Evolutionary conservation across 1,140 invertebrate species (phyloP).

Genomic region (Lordiphosa mommai): DNA sequence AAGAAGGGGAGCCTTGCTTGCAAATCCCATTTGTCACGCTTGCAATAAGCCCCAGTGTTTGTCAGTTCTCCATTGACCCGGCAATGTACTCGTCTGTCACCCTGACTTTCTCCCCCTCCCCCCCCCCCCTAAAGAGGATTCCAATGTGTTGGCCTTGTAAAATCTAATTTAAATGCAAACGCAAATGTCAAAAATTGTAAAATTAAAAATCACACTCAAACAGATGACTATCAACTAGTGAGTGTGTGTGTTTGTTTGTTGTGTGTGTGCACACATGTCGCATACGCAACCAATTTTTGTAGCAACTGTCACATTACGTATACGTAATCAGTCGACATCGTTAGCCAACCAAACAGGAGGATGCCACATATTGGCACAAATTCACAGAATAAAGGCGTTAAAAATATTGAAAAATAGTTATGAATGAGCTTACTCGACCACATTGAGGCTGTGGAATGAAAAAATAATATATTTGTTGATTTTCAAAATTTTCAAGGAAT

Average conservation of each 20-base stretch:
- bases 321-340: conserved; percentile 63
- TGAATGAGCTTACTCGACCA: too few species aligned
- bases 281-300: conserved; percentile 60
- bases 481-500: too few species aligned
- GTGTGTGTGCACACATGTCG: conserved; percentile 27
- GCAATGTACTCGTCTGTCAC: conserved; percentile 6
- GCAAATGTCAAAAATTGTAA: conserved; percentile 75
- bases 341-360: conserved; percentile 35
- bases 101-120: neutral
- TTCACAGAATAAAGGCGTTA: too few species aligned
- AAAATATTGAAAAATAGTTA: too few species aligned
- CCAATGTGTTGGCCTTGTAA: conserved; percentile 47
- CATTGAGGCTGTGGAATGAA: too few species aligned
- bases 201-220: conserved; percentile 69
- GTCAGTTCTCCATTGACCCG: conserved; percentile 41
- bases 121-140: conserved; percentile 1
- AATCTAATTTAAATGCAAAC: conserved; percentile 77
- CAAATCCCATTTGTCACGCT: conserved; percentile 65
- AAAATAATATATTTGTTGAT: too few species aligned
- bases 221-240: conserved; percentile 38
- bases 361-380: conserved; percentile 42
- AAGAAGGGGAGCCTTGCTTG: neutral
- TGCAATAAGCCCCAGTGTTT: conserved; percentile 43
- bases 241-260: neutral
- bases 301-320: conserved; percentile 70